These are phyloP conservation scores for Heterodera schachtii DNA, from an alignment of 1,140 invertebrate genomes.

Conservation along the genomic window DNA sequence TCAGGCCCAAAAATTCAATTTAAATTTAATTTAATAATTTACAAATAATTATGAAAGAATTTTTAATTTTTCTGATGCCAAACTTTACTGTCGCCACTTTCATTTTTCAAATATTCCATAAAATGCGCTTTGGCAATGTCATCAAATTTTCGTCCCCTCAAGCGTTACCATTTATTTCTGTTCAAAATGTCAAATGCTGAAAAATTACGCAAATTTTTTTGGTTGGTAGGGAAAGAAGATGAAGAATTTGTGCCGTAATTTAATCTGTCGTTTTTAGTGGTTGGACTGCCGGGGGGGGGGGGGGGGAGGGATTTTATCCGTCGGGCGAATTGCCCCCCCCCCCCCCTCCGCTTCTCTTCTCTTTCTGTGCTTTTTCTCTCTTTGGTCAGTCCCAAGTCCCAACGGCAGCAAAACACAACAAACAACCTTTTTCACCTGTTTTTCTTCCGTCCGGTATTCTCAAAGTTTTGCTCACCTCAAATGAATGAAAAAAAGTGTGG, in stretches of 20 bases:
- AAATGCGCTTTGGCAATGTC: not conserved
- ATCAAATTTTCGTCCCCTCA: not conserved
- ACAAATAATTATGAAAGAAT: too few species aligned
- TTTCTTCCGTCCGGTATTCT: not conserved
- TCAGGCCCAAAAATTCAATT: too few species aligned
- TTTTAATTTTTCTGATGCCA: too few species aligned
- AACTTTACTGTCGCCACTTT: not conserved
- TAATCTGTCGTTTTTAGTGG: not conserved
- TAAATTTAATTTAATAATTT: too few species aligned
- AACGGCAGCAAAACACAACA: not conserved
- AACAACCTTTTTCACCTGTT: not conserved
- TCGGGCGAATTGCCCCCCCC: not conserved
- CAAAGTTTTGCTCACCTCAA: not conserved
- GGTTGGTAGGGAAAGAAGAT: not conserved
- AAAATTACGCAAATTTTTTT: constrained; percentile 5
- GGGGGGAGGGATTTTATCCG: not conserved
- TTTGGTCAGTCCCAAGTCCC: too few species aligned
- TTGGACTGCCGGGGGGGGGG: not conserved
- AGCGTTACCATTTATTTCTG: not conserved
- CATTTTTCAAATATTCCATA: not conserved
- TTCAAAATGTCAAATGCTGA: not conserved
- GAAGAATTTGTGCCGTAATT: constrained; percentile 3
- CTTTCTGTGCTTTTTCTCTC: not conserved
- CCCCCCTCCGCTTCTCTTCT: not conserved
- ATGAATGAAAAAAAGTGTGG: not conserved